Evolutionary conservation across 2,113 vertebrate genomes (phyloP).

Genomic region (Bettongia penicillata): DNA sequence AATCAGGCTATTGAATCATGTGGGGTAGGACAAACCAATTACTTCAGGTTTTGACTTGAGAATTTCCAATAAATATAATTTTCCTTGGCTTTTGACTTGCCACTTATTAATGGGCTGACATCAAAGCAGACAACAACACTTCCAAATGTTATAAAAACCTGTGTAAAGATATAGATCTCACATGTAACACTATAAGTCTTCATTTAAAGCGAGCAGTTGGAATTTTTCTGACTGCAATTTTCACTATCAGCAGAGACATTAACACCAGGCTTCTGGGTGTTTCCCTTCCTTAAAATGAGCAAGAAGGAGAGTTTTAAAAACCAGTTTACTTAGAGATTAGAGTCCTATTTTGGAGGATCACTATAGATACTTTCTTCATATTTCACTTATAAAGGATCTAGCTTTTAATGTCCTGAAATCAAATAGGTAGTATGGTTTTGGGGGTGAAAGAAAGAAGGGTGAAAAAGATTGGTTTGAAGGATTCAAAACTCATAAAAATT

Average conservation of each 20-base stretch:
- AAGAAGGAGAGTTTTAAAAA: conserved; percentile 84
- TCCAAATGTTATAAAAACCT: conserved; percentile 88
- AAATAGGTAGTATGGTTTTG: conserved; percentile 8
- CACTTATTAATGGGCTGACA: conserved; percentile 83
- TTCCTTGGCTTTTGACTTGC: conserved; percentile 74
- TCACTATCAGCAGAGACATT: conserved; percentile 92
- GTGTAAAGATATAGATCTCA: conserved; percentile 85
- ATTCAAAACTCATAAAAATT: conserved; percentile 63
- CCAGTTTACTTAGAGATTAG: conserved; percentile 84
- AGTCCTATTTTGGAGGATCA: conserved; percentile 82
- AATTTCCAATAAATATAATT: conserved; percentile 82
- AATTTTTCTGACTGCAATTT: conserved; percentile 92
- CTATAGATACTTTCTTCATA: conserved; percentile 85
- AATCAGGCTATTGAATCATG: conserved; percentile 82
- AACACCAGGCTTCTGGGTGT: conserved; percentile 88
- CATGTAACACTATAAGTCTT: conserved; percentile 81
- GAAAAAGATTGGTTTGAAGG: conserved; percentile 62
- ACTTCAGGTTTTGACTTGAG: conserved; percentile 86
- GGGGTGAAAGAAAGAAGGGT: conserved; percentile 9
- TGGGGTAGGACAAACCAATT: conserved; percentile 86
- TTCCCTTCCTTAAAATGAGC: conserved; percentile 84
- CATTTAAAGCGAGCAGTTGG: conserved; percentile 86
- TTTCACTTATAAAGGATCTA: conserved; percentile 86
- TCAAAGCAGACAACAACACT: conserved; percentile 91
- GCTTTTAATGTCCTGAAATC: conserved; percentile 80